Evolutionary conservation across 1,140 invertebrate species (phyloP), one percentile per base, ranked within the genome.

Genomic region (Anastrepha ludens): DNA sequence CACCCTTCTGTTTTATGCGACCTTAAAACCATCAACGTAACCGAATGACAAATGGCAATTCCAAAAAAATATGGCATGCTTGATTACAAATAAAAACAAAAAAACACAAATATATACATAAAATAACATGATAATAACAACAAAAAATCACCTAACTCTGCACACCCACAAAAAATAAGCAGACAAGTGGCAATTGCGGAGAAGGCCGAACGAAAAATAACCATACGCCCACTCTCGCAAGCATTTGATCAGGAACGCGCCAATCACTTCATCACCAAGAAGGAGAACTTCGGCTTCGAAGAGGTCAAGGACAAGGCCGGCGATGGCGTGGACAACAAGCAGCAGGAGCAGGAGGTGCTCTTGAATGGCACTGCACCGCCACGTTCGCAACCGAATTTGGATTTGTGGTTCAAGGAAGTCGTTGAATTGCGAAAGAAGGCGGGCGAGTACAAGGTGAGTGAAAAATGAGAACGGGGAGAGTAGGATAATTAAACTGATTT

Each of bases 341-440:
- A 59, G 41, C 86, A 74, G 50, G 47, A 70, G 59, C 58, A 50
- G 67, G 87, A 89, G 85, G 90, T 92, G 88, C 90, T 89, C 86
- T 92, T 91, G 90, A 91, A 91, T 81, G 91, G 91, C 86, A 89
- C 89, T 8, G 91, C 90, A 85, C 91, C 91, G 81, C 91, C 92
- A 74, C 90, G 90, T 58, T 92, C 91, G 65, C 91, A 92, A 89
- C 92, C 92, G 88, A 92, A 93, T 91, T 94, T 94, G 89, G 94
- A 95, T 90, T 95, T 96, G 89, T 97, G 97, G 97, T 97, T 96
- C 94, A 95, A 95, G 90, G 97, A 97, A 93, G 97, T 98, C 90
- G 95, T 97, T 91, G 97, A 98, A 94, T 94, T 98, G 89, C 95
- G 97, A 90, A 97, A 97, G 93, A 97, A 98, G 93, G 97, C 97